These are phyloP conservation scores for Trichoplusia ni DNA, from an alignment of 1,140 invertebrate species.

Conservation along the genomic window DNA sequence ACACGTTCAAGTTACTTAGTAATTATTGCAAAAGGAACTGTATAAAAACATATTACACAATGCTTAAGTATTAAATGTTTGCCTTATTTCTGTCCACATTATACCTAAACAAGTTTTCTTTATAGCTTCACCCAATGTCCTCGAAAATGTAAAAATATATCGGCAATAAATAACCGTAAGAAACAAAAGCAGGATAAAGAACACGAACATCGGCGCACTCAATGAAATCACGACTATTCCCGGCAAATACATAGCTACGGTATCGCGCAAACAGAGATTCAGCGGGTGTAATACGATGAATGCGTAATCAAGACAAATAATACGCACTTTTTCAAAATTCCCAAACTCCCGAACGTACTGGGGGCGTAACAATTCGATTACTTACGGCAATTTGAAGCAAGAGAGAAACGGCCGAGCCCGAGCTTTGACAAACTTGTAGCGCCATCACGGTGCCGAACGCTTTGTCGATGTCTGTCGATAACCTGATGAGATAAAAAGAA, in stretches of 20 bases:
- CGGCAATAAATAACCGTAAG: no score
- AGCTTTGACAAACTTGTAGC: conserved; percentile 62
- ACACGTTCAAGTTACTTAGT: no score
- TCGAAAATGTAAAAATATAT: no score
- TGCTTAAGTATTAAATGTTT: no score
- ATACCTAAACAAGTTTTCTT: no score
- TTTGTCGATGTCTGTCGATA: conserved; percentile 61
- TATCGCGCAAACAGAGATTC: neutral
- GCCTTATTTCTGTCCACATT: no score
- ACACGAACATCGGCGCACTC: neutral
- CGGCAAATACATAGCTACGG: neutral
- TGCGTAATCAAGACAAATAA: conserved; percentile 18
- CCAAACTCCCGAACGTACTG: neutral
- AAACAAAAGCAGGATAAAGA: no score
- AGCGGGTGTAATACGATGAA: neutral
- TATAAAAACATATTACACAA: no score
- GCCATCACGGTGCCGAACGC: conserved; percentile 66
- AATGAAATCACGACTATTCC: neutral
- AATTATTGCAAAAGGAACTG: no score
- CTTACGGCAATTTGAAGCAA: conserved; percentile 68
- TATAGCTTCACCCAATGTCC: no score
- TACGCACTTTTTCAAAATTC: neutral
- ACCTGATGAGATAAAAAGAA: conserved; percentile 41
- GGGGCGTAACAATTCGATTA: conserved; percentile 33
- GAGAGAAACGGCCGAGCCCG: conserved; percentile 65